A percentile compares a stretch with the other conserved stretches of the same genome.
Evolutionary conservation across 2,113 vertebrate species (phyloP).

Genomic region (Petrocephalus zakoni): DNA sequence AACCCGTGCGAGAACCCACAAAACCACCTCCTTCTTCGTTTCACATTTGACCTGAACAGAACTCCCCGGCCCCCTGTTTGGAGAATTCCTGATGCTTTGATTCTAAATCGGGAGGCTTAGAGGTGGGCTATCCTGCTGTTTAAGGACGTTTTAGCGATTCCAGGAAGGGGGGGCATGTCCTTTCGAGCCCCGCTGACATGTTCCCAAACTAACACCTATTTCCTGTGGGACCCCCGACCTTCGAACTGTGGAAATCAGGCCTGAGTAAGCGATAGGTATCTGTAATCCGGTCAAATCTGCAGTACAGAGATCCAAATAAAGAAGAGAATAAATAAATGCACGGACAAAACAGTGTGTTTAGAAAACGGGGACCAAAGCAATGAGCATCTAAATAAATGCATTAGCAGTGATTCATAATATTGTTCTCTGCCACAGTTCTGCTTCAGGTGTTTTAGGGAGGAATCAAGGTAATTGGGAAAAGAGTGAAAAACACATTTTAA

Average conservation of each 20-base stretch:
- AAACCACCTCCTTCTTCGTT: not conserved
- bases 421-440: not conserved
- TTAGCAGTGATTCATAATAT: not conserved
- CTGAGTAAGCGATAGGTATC: not conserved
- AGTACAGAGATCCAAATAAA: not conserved
- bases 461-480: not conserved
- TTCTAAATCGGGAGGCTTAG: constrained; percentile 45
- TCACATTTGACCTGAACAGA: not conserved
- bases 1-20: not conserved
- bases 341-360: not conserved
- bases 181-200: not conserved
- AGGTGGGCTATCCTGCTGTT: not conserved
- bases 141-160: not conserved
- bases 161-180: not conserved
- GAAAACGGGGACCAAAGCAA: not conserved
- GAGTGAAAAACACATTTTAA: not conserved
- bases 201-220: not conserved
- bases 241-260: not conserved
- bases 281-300: not conserved
- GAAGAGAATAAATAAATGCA: not conserved
- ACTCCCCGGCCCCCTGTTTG: not conserved
- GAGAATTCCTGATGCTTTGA: constrained; percentile 41
- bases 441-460: not conserved
- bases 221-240: not conserved
- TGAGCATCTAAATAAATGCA: not conserved